These are phyloP conservation scores for Trididemnum clinides DNA, from an alignment of 23 tunicate genomes.

Conservation along the genomic window DNA sequence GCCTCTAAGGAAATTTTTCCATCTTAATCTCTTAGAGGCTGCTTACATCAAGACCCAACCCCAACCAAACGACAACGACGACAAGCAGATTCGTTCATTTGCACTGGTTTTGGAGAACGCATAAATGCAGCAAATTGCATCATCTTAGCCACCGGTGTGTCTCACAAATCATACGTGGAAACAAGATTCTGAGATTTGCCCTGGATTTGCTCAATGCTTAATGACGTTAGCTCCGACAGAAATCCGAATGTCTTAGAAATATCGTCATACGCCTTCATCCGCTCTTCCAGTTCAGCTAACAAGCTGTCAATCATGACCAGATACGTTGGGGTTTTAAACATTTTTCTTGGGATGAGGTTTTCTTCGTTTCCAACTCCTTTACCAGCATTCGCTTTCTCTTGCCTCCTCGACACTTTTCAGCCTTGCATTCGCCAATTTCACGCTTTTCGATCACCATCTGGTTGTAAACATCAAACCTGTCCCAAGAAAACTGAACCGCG, in stretches of 20 bases:
- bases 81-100: no score
- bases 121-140: background rate
- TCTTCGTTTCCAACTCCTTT: no score
- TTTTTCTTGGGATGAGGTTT: background rate
- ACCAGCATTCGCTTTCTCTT: background rate
- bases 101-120: no score
- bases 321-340: background rate
- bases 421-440: no score
- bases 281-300: background rate
- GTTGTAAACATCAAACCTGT: no score
- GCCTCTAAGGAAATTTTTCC: no score
- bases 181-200: background rate
- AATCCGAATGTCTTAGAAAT: background rate
- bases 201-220: background rate
- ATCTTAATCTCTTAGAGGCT: no score
- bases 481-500: no score
- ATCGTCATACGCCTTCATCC: background rate
- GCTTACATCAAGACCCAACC: no score
- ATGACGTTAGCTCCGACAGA: background rate
- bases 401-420: background rate
- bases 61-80: no score
- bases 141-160: background rate
- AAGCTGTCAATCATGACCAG: background rate
- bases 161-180: background rate
- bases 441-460: no score